Evolutionary conservation across 2,797 vertebrate genomes (phyloP).

Genomic region (Sarcophilus harrisii): DNA sequence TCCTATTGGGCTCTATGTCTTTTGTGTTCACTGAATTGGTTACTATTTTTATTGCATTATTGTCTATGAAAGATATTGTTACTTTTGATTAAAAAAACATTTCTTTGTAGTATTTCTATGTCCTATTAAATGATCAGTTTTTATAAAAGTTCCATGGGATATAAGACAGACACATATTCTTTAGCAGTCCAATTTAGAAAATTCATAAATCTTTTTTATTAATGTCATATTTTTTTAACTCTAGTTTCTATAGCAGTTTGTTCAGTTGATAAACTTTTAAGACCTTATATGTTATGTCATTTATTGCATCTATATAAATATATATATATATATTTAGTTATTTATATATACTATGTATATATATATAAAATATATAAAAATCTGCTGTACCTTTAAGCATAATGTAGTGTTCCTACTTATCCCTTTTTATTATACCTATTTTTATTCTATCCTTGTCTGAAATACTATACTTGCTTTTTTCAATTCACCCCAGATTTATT

Average conservation of each 20-base stretch:
- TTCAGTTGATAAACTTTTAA: not conserved
- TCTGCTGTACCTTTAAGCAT: not conserved
- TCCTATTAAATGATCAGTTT: not conserved
- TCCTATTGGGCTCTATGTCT: not conserved
- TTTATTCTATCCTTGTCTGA: not conserved
- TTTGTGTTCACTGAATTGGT: not conserved
- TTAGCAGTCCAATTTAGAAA: not conserved
- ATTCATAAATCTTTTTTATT: not conserved
- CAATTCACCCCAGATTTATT: not conserved
- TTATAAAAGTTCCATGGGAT: not conserved
- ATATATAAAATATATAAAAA: too few species aligned
- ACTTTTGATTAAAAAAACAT: not conserved
- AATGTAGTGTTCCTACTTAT: not conserved
- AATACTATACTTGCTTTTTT: not conserved
- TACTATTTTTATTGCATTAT: not conserved
- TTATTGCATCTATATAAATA: not conserved
- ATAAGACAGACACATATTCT: not conserved
- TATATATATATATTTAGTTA: too few species aligned
- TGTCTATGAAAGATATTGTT: not conserved
- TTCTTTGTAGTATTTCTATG: not conserved
- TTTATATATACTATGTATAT: too few species aligned
- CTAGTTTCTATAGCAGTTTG: not conserved
- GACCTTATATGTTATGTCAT: not conserved
- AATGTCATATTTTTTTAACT: not conserved
- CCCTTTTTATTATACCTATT: not conserved